Percentiles rank a stretch among this genome's conserved stretches.
Evolutionary conservation across 2,888 invertebrate species (phyloP).

Genomic region (Masnerella sp.): DNA sequence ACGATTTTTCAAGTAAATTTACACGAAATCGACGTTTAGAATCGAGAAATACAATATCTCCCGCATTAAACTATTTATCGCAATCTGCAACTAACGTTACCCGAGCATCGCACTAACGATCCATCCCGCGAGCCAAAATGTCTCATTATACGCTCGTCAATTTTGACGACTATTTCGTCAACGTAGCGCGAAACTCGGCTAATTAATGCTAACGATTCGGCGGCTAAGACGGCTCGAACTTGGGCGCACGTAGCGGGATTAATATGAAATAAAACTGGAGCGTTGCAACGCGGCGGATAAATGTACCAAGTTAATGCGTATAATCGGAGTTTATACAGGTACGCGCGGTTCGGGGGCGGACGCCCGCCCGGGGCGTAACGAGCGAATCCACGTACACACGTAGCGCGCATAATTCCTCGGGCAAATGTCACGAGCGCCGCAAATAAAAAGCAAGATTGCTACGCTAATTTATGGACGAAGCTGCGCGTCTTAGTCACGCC

Average conservation of each 20-base stretch:
- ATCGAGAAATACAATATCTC: too few relatives aligned
- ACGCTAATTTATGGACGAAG: slow-evolving; percentile 56
- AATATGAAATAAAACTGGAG: slow-evolving; percentile 49
- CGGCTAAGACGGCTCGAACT: slow-evolving; percentile 31
- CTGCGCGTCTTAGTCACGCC: slow-evolving; percentile 45
- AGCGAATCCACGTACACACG: slow-evolving; percentile 49
- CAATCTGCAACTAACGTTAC: too few relatives aligned
- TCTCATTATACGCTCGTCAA: too few relatives aligned
- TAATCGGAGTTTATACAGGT: slow-evolving; percentile 52
- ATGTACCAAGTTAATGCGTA: slow-evolving; percentile 55
- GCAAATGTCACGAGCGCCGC: slow-evolving; percentile 55
- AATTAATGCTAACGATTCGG: slow-evolving; percentile 33
- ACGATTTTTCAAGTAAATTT: too few relatives aligned
- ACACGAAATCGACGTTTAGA: too few relatives aligned
- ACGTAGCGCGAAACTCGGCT: slow-evolving; percentile 19
- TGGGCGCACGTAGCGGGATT: slow-evolving; percentile 36
- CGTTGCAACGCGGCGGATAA: slow-evolving; percentile 37
- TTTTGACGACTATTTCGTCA: too few relatives aligned
- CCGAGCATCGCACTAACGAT: too few relatives aligned
- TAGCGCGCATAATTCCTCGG: slow-evolving; percentile 55
- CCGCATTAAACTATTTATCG: too few relatives aligned
- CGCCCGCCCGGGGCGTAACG: slow-evolving; percentile 46
- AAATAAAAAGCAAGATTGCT: slow-evolving; percentile 57
- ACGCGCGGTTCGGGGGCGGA: slow-evolving; percentile 43
- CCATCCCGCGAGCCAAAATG: too few relatives aligned